Conservation (phyloP, 2,797 vertebrate species). For the Poecilia velifera region DNA sequence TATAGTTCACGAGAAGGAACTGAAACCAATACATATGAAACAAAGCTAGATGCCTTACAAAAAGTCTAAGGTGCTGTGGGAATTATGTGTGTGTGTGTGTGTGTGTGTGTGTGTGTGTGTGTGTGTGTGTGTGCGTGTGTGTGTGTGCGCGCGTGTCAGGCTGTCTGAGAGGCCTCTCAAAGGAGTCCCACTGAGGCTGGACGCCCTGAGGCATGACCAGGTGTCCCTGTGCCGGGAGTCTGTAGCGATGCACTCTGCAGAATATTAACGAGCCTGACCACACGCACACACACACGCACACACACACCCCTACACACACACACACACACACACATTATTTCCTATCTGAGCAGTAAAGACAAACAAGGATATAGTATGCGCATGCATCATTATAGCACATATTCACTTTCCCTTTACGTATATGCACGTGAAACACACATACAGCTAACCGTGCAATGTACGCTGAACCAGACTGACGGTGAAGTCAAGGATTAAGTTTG, state of each 20-base stretch:
- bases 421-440: neutral
- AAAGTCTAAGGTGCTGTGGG: conserved; percentile 3
- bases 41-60: conserved; percentile 6
- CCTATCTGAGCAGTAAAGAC: conserved; percentile 2
- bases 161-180: conserved; percentile 54
- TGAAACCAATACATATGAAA: conserved; percentile 23
- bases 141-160: neutral
- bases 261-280: conserved; percentile 69
- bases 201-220: conserved; percentile 76
- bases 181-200: conserved; percentile 60
- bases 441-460: neutral
- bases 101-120: neutral
- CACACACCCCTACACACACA: neutral
- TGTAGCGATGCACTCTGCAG: conserved; percentile 50
- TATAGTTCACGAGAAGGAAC: conserved; percentile 4
- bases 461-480: conserved; percentile 10
- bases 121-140: neutral
- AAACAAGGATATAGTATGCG: neutral
- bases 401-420: neutral
- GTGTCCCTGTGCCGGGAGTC: conserved; percentile 63
- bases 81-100: conserved; percentile 1
- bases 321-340: conserved; percentile 1
- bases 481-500: conserved; percentile 43
- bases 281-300: neutral
- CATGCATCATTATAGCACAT: neutral